phyloP scores from a whole-genome alignment of 2,113 vertebrate genomes.

The Maccullochella peelii region DNA sequence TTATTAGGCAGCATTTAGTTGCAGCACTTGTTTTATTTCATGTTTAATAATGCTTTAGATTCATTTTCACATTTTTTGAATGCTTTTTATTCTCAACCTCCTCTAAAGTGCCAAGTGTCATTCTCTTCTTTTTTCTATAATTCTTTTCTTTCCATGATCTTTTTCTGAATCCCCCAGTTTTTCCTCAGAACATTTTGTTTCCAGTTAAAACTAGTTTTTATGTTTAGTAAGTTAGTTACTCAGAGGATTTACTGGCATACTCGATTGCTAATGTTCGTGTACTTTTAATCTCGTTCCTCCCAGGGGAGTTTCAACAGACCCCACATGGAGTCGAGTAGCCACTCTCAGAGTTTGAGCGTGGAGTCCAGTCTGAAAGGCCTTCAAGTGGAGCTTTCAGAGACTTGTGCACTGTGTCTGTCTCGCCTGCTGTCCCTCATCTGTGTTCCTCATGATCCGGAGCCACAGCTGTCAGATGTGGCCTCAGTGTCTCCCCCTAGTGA shows the following conservation, averaged over 20 bases:
- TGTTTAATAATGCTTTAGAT: neutral
- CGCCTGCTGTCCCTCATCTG: slow-evolving; percentile 88
- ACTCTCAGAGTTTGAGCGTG: slow-evolving; percentile 86
- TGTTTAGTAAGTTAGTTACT: neutral
- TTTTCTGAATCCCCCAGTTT: neutral
- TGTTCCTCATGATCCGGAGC: neutral
- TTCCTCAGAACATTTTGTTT: neutral
- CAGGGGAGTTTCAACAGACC: slow-evolving; percentile 94
- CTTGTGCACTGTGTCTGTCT: slow-evolving; percentile 92
- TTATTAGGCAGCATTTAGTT: neutral
- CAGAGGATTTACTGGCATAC: neutral
- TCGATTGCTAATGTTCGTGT: neutral
- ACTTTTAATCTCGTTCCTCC: slow-evolving; percentile 25
- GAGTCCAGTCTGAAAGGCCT: slow-evolving; percentile 92
- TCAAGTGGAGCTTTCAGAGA: slow-evolving; percentile 93
- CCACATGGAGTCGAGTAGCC: slow-evolving; percentile 78
- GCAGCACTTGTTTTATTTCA: neutral
- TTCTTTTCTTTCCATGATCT: neutral
- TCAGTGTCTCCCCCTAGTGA: slow-evolving; percentile 50
- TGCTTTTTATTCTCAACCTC: neutral
- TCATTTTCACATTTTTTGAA: neutral
- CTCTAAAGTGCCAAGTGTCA: neutral
- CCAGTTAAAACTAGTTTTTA: neutral
- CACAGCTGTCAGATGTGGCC: slow-evolving; percentile 36
- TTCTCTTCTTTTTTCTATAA: no score